Conservation (phyloP, 2,113 vertebrate genomes). For the Podocnemis expansa region DNA sequence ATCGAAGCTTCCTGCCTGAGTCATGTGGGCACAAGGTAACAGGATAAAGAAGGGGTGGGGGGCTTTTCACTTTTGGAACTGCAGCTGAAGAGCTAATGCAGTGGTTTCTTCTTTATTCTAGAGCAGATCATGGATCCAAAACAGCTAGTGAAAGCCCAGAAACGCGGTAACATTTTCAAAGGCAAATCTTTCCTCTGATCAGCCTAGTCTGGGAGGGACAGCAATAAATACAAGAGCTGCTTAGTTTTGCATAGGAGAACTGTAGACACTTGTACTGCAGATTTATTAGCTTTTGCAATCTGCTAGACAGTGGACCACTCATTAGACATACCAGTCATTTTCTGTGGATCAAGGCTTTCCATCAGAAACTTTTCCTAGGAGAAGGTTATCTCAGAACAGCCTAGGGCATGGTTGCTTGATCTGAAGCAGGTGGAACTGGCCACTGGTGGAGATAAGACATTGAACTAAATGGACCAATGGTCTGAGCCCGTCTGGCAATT, state of each 20-base stretch:
- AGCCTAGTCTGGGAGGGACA: background rate
- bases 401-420: background rate
- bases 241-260: background rate
- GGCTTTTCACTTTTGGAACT: background rate
- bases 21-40: background rate
- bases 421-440: background rate
- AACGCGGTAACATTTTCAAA: background rate
- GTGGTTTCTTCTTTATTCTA: background rate
- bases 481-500: background rate
- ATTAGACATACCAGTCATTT: background rate
- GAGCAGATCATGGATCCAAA: background rate
- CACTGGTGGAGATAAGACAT: accelerated
- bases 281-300: background rate
- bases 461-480: background rate
- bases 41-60: background rate
- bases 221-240: accelerated
- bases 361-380: background rate
- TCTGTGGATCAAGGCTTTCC: background rate
- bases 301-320: background rate
- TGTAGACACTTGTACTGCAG: background rate
- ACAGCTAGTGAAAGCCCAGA: background rate
- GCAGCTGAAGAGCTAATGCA: accelerated
- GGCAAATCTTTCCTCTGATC: accelerated
- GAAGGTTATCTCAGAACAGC: accelerated
- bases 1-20: background rate